phyloP scores from a whole-genome alignment of 1,140 invertebrate species.

The Ctenoplectra terminalis region DNA sequence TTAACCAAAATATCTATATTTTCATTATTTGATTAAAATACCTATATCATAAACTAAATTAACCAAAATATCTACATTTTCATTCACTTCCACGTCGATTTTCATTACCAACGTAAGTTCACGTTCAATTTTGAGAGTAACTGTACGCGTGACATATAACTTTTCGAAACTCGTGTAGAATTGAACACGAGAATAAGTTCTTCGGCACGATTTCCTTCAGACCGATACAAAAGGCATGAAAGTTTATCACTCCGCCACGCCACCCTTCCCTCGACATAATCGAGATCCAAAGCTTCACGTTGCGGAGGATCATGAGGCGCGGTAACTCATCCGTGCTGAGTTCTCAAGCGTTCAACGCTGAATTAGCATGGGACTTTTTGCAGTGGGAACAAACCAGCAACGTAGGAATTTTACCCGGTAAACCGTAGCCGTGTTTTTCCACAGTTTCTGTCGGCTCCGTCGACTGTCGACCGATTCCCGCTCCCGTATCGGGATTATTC shows the following conservation, averaged over 20 bases:
- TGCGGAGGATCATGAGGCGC: constrained; percentile 36
- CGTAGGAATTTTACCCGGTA: constrained; percentile 73
- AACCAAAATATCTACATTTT: no score
- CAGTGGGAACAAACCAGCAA: constrained; percentile 43
- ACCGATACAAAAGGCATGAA: constrained; percentile 1
- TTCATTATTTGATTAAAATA: no score
- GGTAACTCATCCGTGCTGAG: constrained; percentile 44
- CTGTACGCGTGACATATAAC: no score
- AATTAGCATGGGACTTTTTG: constrained; percentile 55
- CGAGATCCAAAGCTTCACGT: constrained; percentile 20
- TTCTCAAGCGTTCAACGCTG: constrained; percentile 25
- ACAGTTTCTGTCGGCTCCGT: constrained; percentile 31
- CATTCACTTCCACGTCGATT: no score
- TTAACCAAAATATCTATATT: no score
- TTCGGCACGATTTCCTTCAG: no score
- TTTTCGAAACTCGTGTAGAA: no score
- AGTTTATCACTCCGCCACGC: constrained; percentile 15
- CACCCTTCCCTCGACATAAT: constrained; percentile 17
- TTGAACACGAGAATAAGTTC: constrained; percentile 9
- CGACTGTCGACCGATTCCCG: not conserved
- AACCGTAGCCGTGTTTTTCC: constrained; percentile 69
- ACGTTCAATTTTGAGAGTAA: no score
- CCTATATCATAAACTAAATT: no score
- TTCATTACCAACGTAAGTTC: no score
- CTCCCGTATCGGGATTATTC: constrained; percentile 18